Conservation (phyloP, 1,140 invertebrate species). For the Pantala flavescens region DNA sequence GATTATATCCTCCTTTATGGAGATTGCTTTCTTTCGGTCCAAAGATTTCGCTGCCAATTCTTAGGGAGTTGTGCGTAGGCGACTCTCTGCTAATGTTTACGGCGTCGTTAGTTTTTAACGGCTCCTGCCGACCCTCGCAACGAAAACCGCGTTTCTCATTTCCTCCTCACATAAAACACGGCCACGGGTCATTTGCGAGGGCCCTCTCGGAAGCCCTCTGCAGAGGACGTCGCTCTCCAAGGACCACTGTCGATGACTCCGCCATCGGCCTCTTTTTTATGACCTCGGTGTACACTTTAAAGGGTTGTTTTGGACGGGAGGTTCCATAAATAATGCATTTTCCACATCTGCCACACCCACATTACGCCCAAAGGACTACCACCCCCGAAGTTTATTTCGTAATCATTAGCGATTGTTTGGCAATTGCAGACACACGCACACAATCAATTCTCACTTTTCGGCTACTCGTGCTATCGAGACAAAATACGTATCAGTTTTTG, state of each 20-base stretch:
- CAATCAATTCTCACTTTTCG: too few species aligned
- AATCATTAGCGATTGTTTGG: too few species aligned
- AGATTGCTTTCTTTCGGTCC: background rate
- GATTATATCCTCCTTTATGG: background rate
- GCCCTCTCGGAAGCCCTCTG: background rate
- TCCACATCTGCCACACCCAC: background rate
- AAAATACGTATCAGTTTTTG: too few species aligned
- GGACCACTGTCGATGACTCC: too few species aligned
- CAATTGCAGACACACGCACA: too few species aligned
- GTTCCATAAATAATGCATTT: background rate
- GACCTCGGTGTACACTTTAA: background rate
- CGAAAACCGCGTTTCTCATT: too few species aligned
- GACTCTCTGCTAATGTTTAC: background rate
- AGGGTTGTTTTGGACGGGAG: background rate
- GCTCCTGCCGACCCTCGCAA: background rate
- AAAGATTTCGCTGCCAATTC: background rate
- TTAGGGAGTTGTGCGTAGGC: background rate
- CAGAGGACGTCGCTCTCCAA: background rate
- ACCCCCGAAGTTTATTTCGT: too few species aligned
- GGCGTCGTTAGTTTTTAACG: slow-evolving; percentile 4
- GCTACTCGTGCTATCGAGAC: too few species aligned
- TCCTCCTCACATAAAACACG: background rate
- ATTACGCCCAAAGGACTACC: background rate
- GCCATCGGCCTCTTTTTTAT: background rate
- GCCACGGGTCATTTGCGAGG: background rate